Percentiles rank a stretch among this genome's conserved stretches.
phyloP scores from a whole-genome alignment of 2,797 vertebrate genomes.

The Florisuga fusca region DNA sequence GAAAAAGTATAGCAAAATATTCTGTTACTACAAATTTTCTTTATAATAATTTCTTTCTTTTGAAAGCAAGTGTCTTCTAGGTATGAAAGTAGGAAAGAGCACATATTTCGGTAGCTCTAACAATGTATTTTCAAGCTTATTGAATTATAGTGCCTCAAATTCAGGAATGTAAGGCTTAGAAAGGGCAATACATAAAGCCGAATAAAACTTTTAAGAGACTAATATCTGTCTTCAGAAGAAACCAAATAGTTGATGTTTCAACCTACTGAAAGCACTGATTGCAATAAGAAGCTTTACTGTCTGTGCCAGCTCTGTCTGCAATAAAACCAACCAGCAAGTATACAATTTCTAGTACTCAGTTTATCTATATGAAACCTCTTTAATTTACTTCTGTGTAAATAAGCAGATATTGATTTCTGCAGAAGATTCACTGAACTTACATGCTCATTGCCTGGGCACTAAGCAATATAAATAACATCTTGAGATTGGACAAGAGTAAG shows the following conservation, averaged over 20 bases:
- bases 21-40: background rate
- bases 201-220: background rate
- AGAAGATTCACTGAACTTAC: background rate
- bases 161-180: background rate
- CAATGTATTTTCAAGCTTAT: background rate
- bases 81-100: background rate
- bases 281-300: background rate
- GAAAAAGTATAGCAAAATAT: background rate
- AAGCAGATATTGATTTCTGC: conserved; percentile 35
- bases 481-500: background rate
- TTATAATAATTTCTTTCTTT: background rate
- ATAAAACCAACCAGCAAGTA: background rate
- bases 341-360: background rate
- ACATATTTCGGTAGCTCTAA: background rate
- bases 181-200: background rate
- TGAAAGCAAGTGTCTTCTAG: background rate
- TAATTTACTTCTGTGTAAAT: background rate
- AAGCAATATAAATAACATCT: background rate
- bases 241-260: background rate
- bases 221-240: background rate
- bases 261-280: background rate
- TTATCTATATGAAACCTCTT: background rate
- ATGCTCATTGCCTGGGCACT: background rate
- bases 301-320: background rate
- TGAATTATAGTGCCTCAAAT: background rate